Conservation (phyloP, 2,888 invertebrate species). For the Sympetrum striolatum region DNA sequence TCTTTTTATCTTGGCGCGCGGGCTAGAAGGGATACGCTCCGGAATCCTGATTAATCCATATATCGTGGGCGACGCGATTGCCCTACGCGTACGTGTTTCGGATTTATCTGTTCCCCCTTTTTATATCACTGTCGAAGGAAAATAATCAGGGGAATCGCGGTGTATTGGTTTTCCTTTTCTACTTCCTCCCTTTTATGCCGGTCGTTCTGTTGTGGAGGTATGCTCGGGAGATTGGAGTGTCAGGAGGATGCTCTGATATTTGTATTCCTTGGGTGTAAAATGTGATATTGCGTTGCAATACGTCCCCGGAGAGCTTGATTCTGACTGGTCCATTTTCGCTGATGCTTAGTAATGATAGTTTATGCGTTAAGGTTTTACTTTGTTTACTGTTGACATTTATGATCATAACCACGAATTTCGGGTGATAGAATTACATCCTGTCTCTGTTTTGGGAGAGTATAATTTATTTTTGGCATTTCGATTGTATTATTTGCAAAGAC, state of each 20-base stretch:
- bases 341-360: too few species aligned
- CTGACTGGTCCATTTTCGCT: background rate
- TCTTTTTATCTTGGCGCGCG: background rate
- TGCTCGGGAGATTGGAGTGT: background rate
- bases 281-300: background rate
- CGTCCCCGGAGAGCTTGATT: background rate
- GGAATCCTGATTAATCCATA: background rate
- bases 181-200: background rate
- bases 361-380: too few species aligned
- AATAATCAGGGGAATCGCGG: background rate
- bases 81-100: background rate
- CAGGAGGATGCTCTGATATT: background rate
- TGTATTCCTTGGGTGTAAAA: background rate
- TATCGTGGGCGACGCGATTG: background rate
- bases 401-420: too few species aligned
- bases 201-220: background rate
- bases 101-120: background rate
- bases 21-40: background rate
- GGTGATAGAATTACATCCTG: too few species aligned
- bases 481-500: too few species aligned
- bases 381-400: too few species aligned
- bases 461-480: too few species aligned
- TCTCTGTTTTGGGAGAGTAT: too few species aligned
- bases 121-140: background rate
- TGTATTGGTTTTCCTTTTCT: background rate